Percentiles rank a stretch among this genome's conserved stretches.
phyloP scores from a whole-genome alignment of 2,113 vertebrate species.

The Leptocoma aspasia region DNA sequence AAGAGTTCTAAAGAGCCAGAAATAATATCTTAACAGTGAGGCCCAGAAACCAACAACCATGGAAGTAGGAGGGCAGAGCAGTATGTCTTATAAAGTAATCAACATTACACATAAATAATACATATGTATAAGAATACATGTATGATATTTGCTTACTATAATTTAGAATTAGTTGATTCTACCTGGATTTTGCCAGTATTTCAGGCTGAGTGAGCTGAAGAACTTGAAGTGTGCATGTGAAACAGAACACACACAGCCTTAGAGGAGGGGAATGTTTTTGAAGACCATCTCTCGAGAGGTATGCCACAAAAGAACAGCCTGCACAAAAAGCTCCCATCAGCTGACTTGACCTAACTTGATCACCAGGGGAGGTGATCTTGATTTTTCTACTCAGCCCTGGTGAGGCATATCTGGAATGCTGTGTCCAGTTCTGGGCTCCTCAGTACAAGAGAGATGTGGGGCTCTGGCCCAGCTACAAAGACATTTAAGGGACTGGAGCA shows the following conservation, averaged over 20 bases:
- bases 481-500: background rate
- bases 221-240: background rate
- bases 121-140: background rate
- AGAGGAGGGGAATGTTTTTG: background rate
- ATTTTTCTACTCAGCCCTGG: background rate
- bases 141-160: background rate
- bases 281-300: background rate
- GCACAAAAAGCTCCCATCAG: background rate
- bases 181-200: background rate
- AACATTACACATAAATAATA: background rate
- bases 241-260: background rate
- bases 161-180: background rate
- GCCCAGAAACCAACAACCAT: background rate
- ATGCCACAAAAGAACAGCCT: background rate
- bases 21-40: background rate
- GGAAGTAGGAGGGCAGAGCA: background rate
- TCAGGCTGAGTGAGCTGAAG: background rate
- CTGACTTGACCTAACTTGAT: background rate
- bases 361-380: background rate
- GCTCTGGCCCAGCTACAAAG: rapidly evolving
- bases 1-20: background rate
- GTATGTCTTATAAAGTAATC: background rate
- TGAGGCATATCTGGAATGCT: background rate
- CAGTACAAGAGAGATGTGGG: rapidly evolving
- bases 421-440: background rate